These are phyloP conservation scores for Leucozona laternaria DNA, from an alignment of 2,888 invertebrate species.

Conservation along the genomic window DNA sequence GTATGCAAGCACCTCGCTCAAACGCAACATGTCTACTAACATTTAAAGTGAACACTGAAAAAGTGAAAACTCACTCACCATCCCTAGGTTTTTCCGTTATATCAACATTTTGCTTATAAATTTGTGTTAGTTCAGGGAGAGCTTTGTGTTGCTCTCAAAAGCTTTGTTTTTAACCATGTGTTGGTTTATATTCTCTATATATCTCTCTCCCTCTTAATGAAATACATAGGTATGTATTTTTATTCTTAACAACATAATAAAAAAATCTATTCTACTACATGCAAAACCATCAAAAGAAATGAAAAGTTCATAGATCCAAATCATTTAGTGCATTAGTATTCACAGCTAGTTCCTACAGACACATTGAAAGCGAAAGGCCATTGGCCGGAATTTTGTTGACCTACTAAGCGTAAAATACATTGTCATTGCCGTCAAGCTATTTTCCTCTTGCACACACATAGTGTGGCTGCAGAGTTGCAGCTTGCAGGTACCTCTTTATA, in stretches of 20 bases:
- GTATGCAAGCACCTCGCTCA: neutral
- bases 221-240: neutral
- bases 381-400: slow-evolving; percentile 84
- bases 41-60: neutral
- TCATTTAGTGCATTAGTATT: slow-evolving; percentile 48
- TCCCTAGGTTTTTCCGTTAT: neutral
- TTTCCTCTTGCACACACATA: slow-evolving; percentile 62
- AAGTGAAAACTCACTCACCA: no score
- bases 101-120: slow-evolving; percentile 1
- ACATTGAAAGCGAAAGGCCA: slow-evolving; percentile 84
- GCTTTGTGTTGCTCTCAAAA: slow-evolving; percentile 42
- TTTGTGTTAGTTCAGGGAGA: neutral
- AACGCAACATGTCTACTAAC: neutral
- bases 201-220: neutral
- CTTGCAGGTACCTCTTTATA: slow-evolving; percentile 48
- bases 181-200: neutral
- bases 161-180: slow-evolving; percentile 22
- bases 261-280: slow-evolving; percentile 13
- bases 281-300: slow-evolving; percentile 62
- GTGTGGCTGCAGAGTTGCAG: slow-evolving; percentile 42
- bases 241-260: neutral
- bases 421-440: slow-evolving; percentile 82
- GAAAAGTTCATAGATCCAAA: slow-evolving; percentile 63
- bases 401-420: slow-evolving; percentile 82
- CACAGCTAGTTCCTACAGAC: slow-evolving; percentile 77